phyloP scores from a whole-genome alignment of 2,888 invertebrate species.

The Drosophila siamana region DNA sequence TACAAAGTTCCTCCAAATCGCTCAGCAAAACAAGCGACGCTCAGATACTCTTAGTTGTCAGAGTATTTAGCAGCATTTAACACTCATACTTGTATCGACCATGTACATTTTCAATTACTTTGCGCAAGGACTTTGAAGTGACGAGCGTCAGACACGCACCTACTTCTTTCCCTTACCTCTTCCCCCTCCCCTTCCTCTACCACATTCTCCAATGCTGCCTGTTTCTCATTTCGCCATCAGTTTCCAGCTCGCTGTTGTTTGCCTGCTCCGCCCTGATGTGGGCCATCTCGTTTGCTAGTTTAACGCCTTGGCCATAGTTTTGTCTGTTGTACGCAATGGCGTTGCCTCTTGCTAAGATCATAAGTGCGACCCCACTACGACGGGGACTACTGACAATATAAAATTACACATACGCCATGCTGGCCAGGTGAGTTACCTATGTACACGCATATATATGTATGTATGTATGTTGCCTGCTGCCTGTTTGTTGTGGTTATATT shows the following conservation, averaged over 20 bases:
- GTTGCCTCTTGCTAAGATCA: constrained; percentile 57
- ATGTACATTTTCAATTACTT: constrained; percentile 80
- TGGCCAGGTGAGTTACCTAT: constrained; percentile 45
- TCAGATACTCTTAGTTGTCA: constrained; percentile 9
- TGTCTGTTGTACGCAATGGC: constrained; percentile 19
- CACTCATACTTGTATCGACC: constrained; percentile 48
- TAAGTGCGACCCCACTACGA: constrained; percentile 48
- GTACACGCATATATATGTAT: background rate
- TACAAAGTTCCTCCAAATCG: too few species aligned
- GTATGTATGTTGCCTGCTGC: background rate
- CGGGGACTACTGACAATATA: constrained; percentile 56
- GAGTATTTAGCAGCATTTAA: constrained; percentile 34
- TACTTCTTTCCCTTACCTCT: background rate
- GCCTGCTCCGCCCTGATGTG: constrained; percentile 35
- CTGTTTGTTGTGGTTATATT: constrained; percentile 58
- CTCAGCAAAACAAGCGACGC: background rate
- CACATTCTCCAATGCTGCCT: too few species aligned
- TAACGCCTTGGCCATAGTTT: constrained; percentile 44
- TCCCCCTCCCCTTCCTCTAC: background rate
- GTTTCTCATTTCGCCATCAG: too few species aligned
- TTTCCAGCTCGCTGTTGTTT: background rate
- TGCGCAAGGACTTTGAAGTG: constrained; percentile 64
- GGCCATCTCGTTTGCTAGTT: constrained; percentile 53
- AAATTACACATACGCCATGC: constrained; percentile 75
- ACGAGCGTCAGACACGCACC: constrained; percentile 70